These are phyloP conservation scores for Microcebus lehilahytsara DNA, from an alignment of 2,113 vertebrate genomes.

Conservation along the genomic window DNA sequence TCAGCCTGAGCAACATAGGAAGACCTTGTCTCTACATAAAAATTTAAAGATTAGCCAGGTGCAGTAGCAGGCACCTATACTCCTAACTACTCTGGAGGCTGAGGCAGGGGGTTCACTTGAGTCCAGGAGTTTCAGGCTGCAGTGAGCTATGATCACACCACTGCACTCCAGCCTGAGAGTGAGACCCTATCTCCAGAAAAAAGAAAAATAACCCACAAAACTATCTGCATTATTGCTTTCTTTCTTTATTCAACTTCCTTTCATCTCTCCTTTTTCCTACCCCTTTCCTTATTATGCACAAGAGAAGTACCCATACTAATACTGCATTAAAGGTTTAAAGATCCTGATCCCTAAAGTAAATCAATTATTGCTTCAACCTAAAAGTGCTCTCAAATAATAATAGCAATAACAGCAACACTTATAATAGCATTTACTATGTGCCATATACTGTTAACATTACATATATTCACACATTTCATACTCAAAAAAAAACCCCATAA, in stretches of 20 bases:
- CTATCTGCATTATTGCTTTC: not conserved
- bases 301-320: not conserved
- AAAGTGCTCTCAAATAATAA: conserved; percentile 22
- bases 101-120: too few relatives aligned
- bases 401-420: not conserved
- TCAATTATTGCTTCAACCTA: not conserved
- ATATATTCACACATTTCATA: not conserved
- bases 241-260: not conserved
- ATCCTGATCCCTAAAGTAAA: not conserved
- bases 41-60: too few relatives aligned
- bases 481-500: not conserved
- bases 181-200: too few relatives aligned
- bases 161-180: too few relatives aligned
- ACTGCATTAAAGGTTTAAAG: not conserved
- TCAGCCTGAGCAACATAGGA: too few relatives aligned
- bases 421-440: not conserved
- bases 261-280: not conserved
- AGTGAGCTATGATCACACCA: too few relatives aligned
- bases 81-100: too few relatives aligned
- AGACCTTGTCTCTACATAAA: too few relatives aligned
- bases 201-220: too few relatives aligned
- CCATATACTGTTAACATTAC: not conserved
- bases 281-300: not conserved
- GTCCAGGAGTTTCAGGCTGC: too few relatives aligned
- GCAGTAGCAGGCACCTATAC: too few relatives aligned